Base-by-base conservation (phyloP, 2,113 vertebrate genomes). In the Aegotheles bennettii region DNA sequence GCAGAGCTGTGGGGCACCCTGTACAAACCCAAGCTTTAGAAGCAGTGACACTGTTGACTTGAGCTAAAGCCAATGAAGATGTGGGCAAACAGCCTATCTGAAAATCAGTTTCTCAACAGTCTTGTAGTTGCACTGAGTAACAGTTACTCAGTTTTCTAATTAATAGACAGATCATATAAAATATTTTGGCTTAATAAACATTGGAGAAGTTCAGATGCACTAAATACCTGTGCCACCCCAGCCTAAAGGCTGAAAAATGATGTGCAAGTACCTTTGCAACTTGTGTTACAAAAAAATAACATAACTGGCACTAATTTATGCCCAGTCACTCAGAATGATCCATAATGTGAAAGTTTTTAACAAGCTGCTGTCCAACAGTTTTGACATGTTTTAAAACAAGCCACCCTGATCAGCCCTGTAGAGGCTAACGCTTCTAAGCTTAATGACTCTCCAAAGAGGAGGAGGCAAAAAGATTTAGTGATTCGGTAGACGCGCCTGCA, bases 341-440 rank as follows among this genome's bases (percentile, higher is more conserved):
- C 54, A 71, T 60, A 91, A 95, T 10, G 47, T 40, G 20, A 40
- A 87, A 71, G 36, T 38, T 97, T 91, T 85, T 82, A 91, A 91
- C 75, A 89, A 89, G 74, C 42, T 95, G 59, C 61, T 59, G 18
- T 76, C 68, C 77, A 87, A 53, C 26, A 60, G n/a, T 69, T 93
- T 89, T 90, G 84, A 77, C 29, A 13, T 65, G 54, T 91, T 95
- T 89, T 87, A 69, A 90, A 95, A 89, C 78, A 87, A 65, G n/a
- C 28, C 65, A 65, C 29, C 28, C 60, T 87, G 47, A 87, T 89
- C 53, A 75, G 53, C 36, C 28, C 45, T 69, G 53, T 35, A 76
- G 63, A 87, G 36, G 23, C 18, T 17, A 79, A 51, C 50, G 36
- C 33, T 74, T 78, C 60, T 76, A 95, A 89, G 53, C 45, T 54